Base-by-base conservation (phyloP, 2,888 invertebrate genomes). In the Podotricha telesiphe region DNA sequence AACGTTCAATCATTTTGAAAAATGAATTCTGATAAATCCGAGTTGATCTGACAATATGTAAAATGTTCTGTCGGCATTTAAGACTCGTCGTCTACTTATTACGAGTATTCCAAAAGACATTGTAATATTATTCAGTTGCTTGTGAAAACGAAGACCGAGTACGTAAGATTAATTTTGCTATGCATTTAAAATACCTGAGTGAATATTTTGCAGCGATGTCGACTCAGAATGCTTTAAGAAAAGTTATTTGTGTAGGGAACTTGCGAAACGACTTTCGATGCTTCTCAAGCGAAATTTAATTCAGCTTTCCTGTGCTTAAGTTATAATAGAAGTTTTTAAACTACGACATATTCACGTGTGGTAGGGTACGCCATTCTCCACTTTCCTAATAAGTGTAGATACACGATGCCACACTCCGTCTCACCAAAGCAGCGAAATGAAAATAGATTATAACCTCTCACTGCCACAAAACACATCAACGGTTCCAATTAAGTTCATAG, bases 151-250 rank as follows among this genome's bases (percentile, higher is more conserved):
- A 34, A 17, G 11, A 28, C 34, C 1, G 17, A 48, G 61, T 61
- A 47, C 20, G n/a, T 15, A 61, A 22, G 17, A 61, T 61, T 61
- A 61, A 47, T 61, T 61, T 61, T 8, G 22, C 28, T 61, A 47
- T 47, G 47, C 47, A 47, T 61, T 61, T 61, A 28, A 61, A 61
- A 61, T 61, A 61, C 47, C 17, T 61, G 15, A 22, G 61, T n/a
- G 47, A 47, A 61, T 61, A 45, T 61, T 47, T 15, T 45, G 47
- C 61, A 28, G 47, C 19, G 61, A 47, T 17, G 47, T 62, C 28
- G 47, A 48, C 48, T 47, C 13, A 15, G 47, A 61, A 47, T 47
- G 13, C 34, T 48, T 34, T 15, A 17, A 4, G 34, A 34, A 48
- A 48, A 62, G 47, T 61, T 61, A 17, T 61, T 61, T 47, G 61